Evolutionary conservation across 2,113 vertebrate species (phyloP).

Genomic region (Hemicordylus capensis): DNA sequence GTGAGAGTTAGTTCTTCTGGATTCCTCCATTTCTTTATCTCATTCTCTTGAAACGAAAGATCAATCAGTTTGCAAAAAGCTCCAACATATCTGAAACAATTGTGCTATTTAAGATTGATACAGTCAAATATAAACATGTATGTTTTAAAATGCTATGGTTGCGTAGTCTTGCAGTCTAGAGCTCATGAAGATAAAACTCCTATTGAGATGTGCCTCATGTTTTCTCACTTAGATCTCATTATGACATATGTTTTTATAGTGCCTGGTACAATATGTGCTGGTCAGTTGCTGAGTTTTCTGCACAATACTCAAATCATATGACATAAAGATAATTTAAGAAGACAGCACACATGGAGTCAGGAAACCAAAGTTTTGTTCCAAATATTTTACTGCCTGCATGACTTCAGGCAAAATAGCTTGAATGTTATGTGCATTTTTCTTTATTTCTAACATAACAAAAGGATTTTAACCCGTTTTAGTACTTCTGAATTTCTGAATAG

Average conservation of each 20-base stretch:
- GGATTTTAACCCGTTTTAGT: slow-evolving; percentile 31
- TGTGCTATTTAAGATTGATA: neutral
- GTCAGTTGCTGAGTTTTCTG: neutral
- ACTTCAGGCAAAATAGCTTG: slow-evolving; percentile 2
- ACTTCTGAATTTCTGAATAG: neutral
- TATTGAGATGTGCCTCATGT: neutral
- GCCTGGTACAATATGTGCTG: neutral
- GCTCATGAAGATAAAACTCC: neutral
- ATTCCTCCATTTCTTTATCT: no score
- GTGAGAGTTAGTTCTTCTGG: no score
- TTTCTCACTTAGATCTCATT: neutral
- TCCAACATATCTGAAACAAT: neutral
- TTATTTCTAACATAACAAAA: slow-evolving; percentile 27
- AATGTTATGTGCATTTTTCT: slow-evolving; percentile 10
- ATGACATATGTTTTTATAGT: neutral
- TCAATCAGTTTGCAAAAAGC: no score
- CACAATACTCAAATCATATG: neutral
- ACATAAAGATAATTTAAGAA: neutral
- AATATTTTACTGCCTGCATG: neutral
- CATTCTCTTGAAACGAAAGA: no score
- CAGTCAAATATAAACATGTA: neutral
- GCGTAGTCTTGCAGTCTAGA: neutral
- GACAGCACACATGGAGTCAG: neutral
- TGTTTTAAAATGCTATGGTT: neutral
- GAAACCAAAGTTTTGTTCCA: neutral